A percentile compares a stretch with the other conserved stretches of the same genome.
phyloP scores from a whole-genome alignment of 2,797 vertebrate species.

The Pangasius larnaudii region DNA sequence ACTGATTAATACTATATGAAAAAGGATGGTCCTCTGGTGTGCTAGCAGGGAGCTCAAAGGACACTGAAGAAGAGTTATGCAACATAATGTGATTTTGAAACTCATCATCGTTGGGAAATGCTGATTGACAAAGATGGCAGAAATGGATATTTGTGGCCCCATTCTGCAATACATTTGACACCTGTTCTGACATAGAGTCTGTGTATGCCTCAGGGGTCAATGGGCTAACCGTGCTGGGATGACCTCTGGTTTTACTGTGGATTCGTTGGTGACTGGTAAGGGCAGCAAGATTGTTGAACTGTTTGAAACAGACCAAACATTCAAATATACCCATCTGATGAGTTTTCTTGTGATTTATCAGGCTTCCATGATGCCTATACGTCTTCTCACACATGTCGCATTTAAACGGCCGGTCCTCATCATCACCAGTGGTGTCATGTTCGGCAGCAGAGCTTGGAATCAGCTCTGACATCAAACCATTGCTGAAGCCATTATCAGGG shows the following conservation, averaged over 20 bases:
- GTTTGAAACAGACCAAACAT: conserved; percentile 79
- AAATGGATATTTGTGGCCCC: conserved; percentile 65
- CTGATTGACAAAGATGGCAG: conserved; percentile 80
- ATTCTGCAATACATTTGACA: conserved; percentile 62
- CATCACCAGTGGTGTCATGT: conserved; percentile 62
- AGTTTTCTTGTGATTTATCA: conserved; percentile 81
- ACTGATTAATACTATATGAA: conserved; percentile 73
- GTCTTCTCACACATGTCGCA: conserved; percentile 79
- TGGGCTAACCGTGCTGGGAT: conserved; percentile 40
- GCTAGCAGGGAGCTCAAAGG: conserved; percentile 69
- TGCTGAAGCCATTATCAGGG: conserved; percentile 48
- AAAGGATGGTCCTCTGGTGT: conserved; percentile 68
- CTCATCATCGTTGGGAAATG: conserved; percentile 75
- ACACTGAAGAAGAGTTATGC: conserved; percentile 78
- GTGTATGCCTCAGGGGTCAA: conserved; percentile 44
- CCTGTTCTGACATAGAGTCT: conserved; percentile 58
- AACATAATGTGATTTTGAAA: conserved; percentile 81
- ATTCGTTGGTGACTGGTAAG: conserved; percentile 87
- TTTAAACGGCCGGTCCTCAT: conserved; percentile 71
- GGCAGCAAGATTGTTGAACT: conserved; percentile 85
- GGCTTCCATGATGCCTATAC: conserved; percentile 79
- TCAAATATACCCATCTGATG: conserved; percentile 80
- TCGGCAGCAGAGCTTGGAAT: conserved; percentile 63
- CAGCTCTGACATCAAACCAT: conserved; percentile 46
- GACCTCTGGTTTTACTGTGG: conserved; percentile 72